Percentiles rank a stretch among this genome's conserved stretches.
Conservation (phyloP, 2,888 invertebrate genomes). For the Chymomyza amoena region DNA sequence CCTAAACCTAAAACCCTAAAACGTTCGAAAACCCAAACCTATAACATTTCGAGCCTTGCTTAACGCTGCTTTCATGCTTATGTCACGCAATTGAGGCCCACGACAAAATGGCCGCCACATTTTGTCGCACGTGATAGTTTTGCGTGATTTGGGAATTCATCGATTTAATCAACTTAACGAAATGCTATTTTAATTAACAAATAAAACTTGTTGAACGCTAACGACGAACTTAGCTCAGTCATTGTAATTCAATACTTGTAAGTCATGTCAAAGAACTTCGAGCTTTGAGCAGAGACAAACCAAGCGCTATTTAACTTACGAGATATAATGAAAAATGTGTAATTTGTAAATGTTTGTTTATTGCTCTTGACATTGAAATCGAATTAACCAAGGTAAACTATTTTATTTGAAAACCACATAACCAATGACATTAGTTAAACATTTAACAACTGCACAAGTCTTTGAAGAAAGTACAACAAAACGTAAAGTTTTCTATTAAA, state of each 20-base stretch:
- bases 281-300: background rate
- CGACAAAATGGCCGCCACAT: conserved; percentile 3
- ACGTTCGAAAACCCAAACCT: too few relatives aligned
- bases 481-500: background rate
- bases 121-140: conserved; percentile 6
- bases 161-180: conserved; percentile 1
- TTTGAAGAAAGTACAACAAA: background rate
- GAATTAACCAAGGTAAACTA: background rate
- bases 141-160: conserved; percentile 2
- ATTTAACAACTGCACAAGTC: background rate
- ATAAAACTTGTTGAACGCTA: background rate
- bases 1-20: too few relatives aligned
- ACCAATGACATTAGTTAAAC: background rate
- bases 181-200: background rate
- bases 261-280: background rate
- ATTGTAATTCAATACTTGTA: background rate
- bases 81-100: background rate
- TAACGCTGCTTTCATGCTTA: background rate
- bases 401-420: background rate
- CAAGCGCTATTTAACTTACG: background rate
- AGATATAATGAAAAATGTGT: background rate
- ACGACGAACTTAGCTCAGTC: background rate
- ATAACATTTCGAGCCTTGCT: too few relatives aligned
- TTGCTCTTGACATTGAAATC: background rate
- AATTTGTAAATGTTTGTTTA: background rate